Conservation (phyloP, 1,140 invertebrate species). For the Conus betulinus region DNA sequence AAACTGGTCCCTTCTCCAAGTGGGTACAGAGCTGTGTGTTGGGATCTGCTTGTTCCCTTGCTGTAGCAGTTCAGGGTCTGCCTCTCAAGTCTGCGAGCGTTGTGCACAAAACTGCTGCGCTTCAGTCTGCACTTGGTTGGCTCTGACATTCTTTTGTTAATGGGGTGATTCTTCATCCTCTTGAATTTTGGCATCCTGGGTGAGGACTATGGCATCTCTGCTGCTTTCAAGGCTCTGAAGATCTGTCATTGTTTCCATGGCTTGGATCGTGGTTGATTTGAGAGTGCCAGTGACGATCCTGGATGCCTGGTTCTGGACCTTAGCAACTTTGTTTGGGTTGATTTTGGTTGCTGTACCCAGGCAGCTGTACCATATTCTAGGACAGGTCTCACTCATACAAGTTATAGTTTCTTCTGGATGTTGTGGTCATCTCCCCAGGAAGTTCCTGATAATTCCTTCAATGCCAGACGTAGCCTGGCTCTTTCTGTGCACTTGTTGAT, state of each 20-base stretch:
- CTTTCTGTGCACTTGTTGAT: slow-evolving; percentile 4
- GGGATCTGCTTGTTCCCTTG: neutral
- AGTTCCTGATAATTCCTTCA: slow-evolving; percentile 1
- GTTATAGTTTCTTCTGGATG: slow-evolving; percentile 17
- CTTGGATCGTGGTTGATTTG: slow-evolving; percentile 22
- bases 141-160: neutral
- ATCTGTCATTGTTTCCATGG: neutral
- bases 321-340: slow-evolving; percentile 18
- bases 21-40: too few relatives aligned
- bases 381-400: slow-evolving; percentile 22
- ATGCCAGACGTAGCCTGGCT: neutral
- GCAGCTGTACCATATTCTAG: slow-evolving; percentile 37
- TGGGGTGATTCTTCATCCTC: neutral
- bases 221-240: slow-evolving; percentile 7
- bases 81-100: neutral
- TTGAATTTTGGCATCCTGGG: neutral
- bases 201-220: neutral
- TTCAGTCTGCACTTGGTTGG: slow-evolving; percentile 3
- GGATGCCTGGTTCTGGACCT: slow-evolving; percentile 36
- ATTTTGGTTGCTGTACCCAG: slow-evolving; percentile 27
- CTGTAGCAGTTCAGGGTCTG: neutral
- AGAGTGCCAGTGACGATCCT: slow-evolving; percentile 39
- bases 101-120: neutral
- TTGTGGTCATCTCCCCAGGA: neutral
- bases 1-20: neutral